Base-by-base conservation (phyloP, 1,140 invertebrate species). In the Sogatella furcifera region DNA sequence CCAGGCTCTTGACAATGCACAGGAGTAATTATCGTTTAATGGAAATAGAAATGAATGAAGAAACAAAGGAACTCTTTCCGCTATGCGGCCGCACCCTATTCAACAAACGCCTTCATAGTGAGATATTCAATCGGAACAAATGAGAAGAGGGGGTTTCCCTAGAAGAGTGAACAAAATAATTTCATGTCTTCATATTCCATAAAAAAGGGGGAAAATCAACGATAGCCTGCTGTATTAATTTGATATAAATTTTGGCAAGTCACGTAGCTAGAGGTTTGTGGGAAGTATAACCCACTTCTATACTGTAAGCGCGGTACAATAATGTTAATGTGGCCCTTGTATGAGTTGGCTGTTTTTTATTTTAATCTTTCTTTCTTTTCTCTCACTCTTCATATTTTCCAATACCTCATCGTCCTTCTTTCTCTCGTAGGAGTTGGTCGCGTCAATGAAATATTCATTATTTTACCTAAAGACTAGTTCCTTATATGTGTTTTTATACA, bases 191-290 rank as follows among this genome's bases (percentile, higher is more conserved):
- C 34, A 38, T 19, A 49, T 49, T 19, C 46, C 46, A 17, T 49
- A 49, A 49, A 49, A 49, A 49, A 17, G 34, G 34, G 34, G 34
- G 34, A 38, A 38, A 38, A 38, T 38, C 34, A 38, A 49, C 46
- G 15, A 49, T 22, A 22, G 21, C 46, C 21, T 22, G 46, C 15
- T 49, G 46, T 49, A 49, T 49, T 49, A 49, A 49, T 49, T 17
- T 22, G 46, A 49, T 49, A 49, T 49, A 49, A 49, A 49, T 49
- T 49, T 49, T 49, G 46, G 46, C 46, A 49, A 49, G 46, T 49
- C 46, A 49, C 46, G 46, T 49, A 49, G 46, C 10, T 8, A 19
- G 34, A 38, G 34, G 46, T 5, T 22, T 49, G 46, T 49, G 46
- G 46, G 46, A 49, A 17, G 46, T 49, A 10, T 49, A 49, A 49